Evolutionary conservation across 2,888 invertebrate species (phyloP), one percentile per base, ranked within the genome.

Genomic region (Digitonthophagus gazella): DNA sequence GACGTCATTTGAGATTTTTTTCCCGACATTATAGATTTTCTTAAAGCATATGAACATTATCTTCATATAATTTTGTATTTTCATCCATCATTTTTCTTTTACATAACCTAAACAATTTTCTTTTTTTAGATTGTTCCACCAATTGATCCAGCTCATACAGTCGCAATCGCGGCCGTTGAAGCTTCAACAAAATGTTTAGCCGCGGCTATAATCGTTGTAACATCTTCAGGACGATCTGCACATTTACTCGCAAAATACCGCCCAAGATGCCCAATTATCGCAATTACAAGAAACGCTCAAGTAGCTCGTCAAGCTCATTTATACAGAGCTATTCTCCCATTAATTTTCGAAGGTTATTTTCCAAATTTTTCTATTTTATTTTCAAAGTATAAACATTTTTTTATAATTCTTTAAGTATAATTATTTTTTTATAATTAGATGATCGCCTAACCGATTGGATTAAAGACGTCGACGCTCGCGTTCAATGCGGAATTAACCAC

Each of bases 101-200:
- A n/a, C n/a, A n/a, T n/a, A n/a, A n/a, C n/a, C n/a, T n/a, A n/a
- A n/a, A n/a, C n/a, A n/a, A n/a, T n/a, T n/a, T n/a, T n/a, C n/a
- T n/a, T n/a, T 56, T 68, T 78, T 1, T 78, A 89, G 89, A 89
- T 87, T 61, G 75, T 82, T 19, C 83, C 89, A 0, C 92, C 93
- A 6, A 88, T 95, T 61, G 97, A 97, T 81, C 91, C 93, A 18
- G 91, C 96, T 0, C 96, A 97, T 82, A 90, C 95, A 0, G 91
- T 93, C 5, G 97, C 97, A 18, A 95, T 98, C 77, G 95, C 97
- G 2, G 92, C 97, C 0, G 97, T 97, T 2, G 96, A 97, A 79
- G 98, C 97, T 1, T 91, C 97, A 1, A 88, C 91, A 77, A 96
- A 96, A 82, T 92, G 93, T 80, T 85, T 91, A 78, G 97, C 98